Conservation (phyloP, 2,888 invertebrate genomes). For the Drosophila antonietae region DNA sequence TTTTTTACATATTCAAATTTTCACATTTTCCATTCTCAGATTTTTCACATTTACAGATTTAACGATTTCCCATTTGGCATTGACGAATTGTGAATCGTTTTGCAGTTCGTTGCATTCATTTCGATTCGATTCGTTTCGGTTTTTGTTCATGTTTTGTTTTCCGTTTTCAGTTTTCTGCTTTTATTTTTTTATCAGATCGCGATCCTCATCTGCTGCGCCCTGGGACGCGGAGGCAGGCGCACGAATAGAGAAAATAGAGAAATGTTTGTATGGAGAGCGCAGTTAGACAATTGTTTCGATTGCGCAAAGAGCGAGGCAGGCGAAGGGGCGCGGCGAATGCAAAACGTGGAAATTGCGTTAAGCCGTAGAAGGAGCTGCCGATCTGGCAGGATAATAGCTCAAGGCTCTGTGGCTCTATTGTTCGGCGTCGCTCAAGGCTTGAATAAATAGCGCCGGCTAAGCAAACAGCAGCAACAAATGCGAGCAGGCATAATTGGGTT, state of each 20-base stretch:
- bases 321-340: constrained; percentile 42
- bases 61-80: constrained; percentile 2
- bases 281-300: constrained; percentile 71
- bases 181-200: constrained; percentile 42
- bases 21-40: background rate
- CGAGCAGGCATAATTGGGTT: constrained; percentile 64
- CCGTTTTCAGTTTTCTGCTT: constrained; percentile 17
- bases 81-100: constrained; percentile 21
- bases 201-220: constrained; percentile 48
- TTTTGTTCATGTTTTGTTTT: constrained; percentile 30
- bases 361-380: constrained; percentile 35
- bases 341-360: constrained; percentile 48
- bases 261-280: no score
- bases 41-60: background rate
- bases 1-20: background rate
- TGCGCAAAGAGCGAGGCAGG: constrained; percentile 48
- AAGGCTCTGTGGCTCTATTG: constrained; percentile 77
- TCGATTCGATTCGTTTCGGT: constrained; percentile 30
- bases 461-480: constrained; percentile 41
- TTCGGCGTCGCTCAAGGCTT: constrained; percentile 54
- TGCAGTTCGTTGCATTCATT: constrained; percentile 56
- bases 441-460: constrained; percentile 75
- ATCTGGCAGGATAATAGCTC: constrained; percentile 69
- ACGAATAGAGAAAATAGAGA: background rate
- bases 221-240: background rate